Base-by-base conservation (phyloP, 2,113 vertebrate species). In the Rhinolophus sinicus region DNA sequence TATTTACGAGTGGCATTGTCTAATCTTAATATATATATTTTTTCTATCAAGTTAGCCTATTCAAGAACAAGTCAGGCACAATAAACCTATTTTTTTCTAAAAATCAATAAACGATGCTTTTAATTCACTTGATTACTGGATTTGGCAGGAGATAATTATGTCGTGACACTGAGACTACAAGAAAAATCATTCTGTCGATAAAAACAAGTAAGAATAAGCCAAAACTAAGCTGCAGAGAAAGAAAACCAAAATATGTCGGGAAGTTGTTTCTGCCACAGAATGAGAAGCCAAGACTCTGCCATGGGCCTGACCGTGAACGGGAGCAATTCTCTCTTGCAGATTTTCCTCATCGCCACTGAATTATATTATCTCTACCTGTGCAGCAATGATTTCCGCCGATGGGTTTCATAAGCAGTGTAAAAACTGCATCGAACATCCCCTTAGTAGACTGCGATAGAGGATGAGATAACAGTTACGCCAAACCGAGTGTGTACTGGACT, bases 61-160 rank as follows among this genome's bases (percentile, higher is more conserved):
- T 89, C 62, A 54, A 54, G 60, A 93, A 93, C 80, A 97, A 96
- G 62, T 73, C 88, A 92, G 47, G 44, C 28, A 91, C 78, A 95
- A 80, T 73, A 95, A 96, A 78, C 7, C 54, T 75, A 86, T 94
- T 94, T 94, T 30, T 91, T 30, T 75, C 83, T 86, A 73, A 82
- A 96, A 94, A 75, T 86, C 84, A 95, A 93, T 93, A 96, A 94
- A 81, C 91, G 96, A 88, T 84, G 70, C 47, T 75, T 87, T 93
- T 82, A 85, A 92, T 94, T 92, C 10, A 7, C n/a, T 85, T 85
- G 81, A 92, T 94, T 89, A 85, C 88, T 91, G 56, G 69, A 96
- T 91, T 94, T 97, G 91, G 56, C 89, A 96, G 80, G 92, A 86
- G 92, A 93, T 88, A 93, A 91, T 75, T 40, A 65, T 83, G 75